Evolutionary conservation across 2,888 invertebrate genomes (phyloP).

Genomic region (Trissolcus japonicus): DNA sequence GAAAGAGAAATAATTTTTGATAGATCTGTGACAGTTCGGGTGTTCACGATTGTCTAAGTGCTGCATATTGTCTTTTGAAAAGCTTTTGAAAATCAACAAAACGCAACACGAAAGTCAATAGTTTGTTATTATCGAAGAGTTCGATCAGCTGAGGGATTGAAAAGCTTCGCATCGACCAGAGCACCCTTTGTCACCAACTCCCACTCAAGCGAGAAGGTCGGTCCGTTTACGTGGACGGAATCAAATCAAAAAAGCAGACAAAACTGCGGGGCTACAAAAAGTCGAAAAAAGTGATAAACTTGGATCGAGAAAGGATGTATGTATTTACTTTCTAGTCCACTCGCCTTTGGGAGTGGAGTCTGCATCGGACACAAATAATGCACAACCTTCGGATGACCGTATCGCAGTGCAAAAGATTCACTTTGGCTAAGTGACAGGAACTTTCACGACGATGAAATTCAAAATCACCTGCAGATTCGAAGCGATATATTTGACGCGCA

Average conservation of each 20-base stretch:
- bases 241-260: constrained; percentile 12
- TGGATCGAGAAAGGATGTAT: constrained; percentile 48
- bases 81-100: constrained; percentile 49
- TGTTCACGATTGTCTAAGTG: constrained; percentile 36
- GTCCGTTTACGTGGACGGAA: constrained; percentile 42
- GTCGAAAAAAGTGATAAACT: constrained; percentile 20
- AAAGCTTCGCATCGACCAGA: constrained; percentile 58
- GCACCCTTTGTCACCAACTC: constrained; percentile 53
- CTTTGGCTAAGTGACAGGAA: constrained; percentile 52
- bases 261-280: constrained; percentile 2
- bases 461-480: constrained; percentile 25
- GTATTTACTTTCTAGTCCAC: constrained; percentile 58
- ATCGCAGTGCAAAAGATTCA: constrained; percentile 46
- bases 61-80: constrained; percentile 30
- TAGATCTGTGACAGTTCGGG: not conserved
- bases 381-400: constrained; percentile 59
- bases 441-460: constrained; percentile 44
- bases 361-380: constrained; percentile 50
- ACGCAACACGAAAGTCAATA: constrained; percentile 55
- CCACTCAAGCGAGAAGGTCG: constrained; percentile 43
- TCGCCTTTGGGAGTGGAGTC: constrained; percentile 61
- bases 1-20: constrained; percentile 21
- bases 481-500: constrained; percentile 10
- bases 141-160: constrained; percentile 51
- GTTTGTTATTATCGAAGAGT: constrained; percentile 56